Evolutionary conservation across 1,140 invertebrate genomes (phyloP), one percentile per base, ranked within the genome.

Genomic region (Vollenhovia emeryi): DNA sequence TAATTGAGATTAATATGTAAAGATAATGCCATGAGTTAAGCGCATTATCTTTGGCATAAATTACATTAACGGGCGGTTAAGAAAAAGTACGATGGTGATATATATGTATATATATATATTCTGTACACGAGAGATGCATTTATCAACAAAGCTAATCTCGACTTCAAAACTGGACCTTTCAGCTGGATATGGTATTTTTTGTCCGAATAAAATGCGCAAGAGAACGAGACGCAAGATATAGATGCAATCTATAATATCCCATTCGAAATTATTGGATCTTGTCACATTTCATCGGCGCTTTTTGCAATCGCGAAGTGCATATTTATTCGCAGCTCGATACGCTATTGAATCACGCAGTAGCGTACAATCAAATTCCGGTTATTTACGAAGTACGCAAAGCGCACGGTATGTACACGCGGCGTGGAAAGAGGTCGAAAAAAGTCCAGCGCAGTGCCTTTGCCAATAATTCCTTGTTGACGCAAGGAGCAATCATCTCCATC

Each of bases 401-500:
- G 62, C 30, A 40, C 62, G n/a, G 75, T 52, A 52, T 64, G 21
- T 13, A 64, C 33, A 52, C 43, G 21, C 60, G 21, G n/a, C 6
- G 52, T 36, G 27, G 1, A 79, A 55, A 79, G 76, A 79, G 76
- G 9, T 52, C 9, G 6, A 64, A 79, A 79, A 79, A 79, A 55
- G 45, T 48, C 33, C 60, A 55, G 36, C 52, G 59, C 30, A 64
- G 33, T 36, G 33, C 30, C 21, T 66, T 79, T 68, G n/a, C 75
- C 60, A 79, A 79, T 79, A 79, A 79, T 79, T 79, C 33, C 76
- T 79, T 79, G 76, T 79, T 79, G 76, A 79, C 62, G 45, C 76
- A 79, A 79, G 45, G 68, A 79, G 76, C 76, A 43, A 79, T 79
- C 76, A 40, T 64, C 45, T 18, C 30, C 30, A 52, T 79, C 21